Evolutionary conservation across 2,888 invertebrate species (phyloP), one percentile per base, ranked within the genome.

Genomic region (Drosophila borealis): DNA sequence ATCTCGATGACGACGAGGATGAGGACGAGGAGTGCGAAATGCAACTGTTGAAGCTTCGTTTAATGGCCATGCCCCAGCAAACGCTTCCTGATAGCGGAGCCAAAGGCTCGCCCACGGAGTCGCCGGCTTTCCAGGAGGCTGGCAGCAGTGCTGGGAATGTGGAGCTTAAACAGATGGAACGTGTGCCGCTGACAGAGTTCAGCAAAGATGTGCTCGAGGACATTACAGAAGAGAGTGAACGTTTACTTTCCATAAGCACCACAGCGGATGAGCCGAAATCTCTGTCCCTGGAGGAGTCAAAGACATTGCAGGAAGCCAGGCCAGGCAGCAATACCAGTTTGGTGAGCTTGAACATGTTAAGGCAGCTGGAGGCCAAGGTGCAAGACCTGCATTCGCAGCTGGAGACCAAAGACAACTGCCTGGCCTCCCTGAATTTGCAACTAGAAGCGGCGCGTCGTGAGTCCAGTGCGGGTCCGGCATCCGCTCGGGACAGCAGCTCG

Each of bases 171-270:
- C 90, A 86, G 70, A 92, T 92, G 93, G 93, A 93, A 74, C 89
- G 90, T 17, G 83, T 92, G 1, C 81, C 91, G 0, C 29, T 89
- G 4, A 77, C 78, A 2, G 92, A 92, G 36, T 91, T 90, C 36
- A 85, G 81, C 51, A 92, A 92, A 70, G 92, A 92, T 72, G 81
- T 90, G 11, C 88, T 92, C 3, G 92, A 93, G 57, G 92, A 93
- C 68, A 92, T 92, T 8, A 92, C 93, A 1, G 92, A 92, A 63
- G 93, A 92, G 76, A 92, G 92, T 60, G 92, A 92, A 64, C 87
- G 89, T 0, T 36, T 77, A 29, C 74, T 88, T 1, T 90, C 91
- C 13, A 60, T 91, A 17, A 89, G 88, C 33, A 89, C 84, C 5
- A 84, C 81, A 21, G 90, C 89, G 5, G 91, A 91, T 44, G 91